Evolutionary conservation across 1,140 invertebrate species (phyloP).

Genomic region (Apolygus lucorum): DNA sequence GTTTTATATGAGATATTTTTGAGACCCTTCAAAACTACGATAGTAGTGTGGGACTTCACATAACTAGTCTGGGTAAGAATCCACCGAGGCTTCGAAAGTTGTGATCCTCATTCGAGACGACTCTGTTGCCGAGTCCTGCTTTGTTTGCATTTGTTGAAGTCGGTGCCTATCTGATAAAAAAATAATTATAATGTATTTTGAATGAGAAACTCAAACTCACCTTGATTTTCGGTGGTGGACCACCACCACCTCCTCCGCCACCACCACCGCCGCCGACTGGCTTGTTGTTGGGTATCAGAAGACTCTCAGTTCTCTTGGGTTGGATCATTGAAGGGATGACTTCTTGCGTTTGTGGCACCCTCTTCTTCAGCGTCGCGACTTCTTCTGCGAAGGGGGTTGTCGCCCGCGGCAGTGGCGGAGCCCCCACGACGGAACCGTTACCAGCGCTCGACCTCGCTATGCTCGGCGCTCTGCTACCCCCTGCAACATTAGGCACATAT

Average conservation of each 20-base stretch:
- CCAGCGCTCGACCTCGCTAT: slow-evolving; percentile 37
- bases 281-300: slow-evolving; percentile 32
- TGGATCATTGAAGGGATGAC: slow-evolving; percentile 70
- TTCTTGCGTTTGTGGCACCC: slow-evolving; percentile 66
- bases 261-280: slow-evolving; percentile 11
- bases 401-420: slow-evolving; percentile 33
- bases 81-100: too few species aligned
- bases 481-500: background rate
- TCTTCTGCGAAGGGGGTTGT: slow-evolving; percentile 55
- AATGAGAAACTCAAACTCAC: too few species aligned
- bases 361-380: slow-evolving; percentile 65
- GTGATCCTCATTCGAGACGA: too few species aligned
- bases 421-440: slow-evolving; percentile 36
- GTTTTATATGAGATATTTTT: too few species aligned
- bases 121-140: too few species aligned
- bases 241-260: background rate
- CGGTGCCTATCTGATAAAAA: too few species aligned
- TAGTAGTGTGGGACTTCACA: too few species aligned
- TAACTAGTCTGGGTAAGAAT: too few species aligned
- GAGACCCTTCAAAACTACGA: too few species aligned
- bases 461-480: slow-evolving; percentile 26
- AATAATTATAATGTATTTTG: too few species aligned
- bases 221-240: slow-evolving; percentile 27
- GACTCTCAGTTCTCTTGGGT: slow-evolving; percentile 79
- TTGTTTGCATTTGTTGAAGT: too few species aligned